phyloP scores from a whole-genome alignment of 2,888 invertebrate species.

The Odontocerum albicorne region DNA sequence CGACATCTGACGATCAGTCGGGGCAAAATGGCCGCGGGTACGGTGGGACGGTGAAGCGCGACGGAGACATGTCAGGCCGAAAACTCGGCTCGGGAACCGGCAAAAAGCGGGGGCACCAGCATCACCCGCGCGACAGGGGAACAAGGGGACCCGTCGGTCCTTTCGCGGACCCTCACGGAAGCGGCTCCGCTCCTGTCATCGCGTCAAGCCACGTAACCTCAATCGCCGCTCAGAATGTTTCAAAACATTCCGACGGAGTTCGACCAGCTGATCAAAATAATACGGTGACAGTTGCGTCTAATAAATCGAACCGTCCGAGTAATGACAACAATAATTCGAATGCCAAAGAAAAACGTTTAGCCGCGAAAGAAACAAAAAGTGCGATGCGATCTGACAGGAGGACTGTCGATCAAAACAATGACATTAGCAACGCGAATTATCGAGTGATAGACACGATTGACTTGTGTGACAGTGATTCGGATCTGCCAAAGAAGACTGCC shows the following conservation, averaged over 20 bases:
- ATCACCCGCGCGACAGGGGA: constrained; percentile 71
- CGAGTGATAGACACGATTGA: constrained; percentile 25
- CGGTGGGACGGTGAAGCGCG: constrained; percentile 46
- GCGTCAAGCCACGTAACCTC: constrained; percentile 53
- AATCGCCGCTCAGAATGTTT: constrained; percentile 39
- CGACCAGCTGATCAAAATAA: constrained; percentile 31
- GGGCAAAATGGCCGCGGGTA: constrained; percentile 64
- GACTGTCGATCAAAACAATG: constrained; percentile 21
- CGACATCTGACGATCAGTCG: constrained; percentile 42
- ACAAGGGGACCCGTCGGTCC: constrained; percentile 50
- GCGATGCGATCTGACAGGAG: constrained; percentile 43
- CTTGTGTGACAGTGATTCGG: constrained; percentile 27
- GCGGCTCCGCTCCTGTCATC: constrained; percentile 39
- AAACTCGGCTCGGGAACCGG: constrained; percentile 47
- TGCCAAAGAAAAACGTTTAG: constrained; percentile 15
- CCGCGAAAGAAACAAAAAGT: constrained; percentile 21
- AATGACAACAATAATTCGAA: constrained; percentile 35
- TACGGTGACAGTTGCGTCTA: constrained; percentile 27
- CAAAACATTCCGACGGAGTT: constrained; percentile 35
- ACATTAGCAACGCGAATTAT: constrained; percentile 26
- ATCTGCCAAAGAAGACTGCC: constrained; percentile 44
- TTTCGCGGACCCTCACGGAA: constrained; percentile 11
- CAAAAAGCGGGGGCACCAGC: constrained; percentile 73
- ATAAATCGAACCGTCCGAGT: constrained; percentile 16
- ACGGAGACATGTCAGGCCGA: constrained; percentile 60